Evolutionary conservation across 53 echinoderm and acorn worm species (phyloP).

Genomic region (Zoroaster sp.): DNA sequence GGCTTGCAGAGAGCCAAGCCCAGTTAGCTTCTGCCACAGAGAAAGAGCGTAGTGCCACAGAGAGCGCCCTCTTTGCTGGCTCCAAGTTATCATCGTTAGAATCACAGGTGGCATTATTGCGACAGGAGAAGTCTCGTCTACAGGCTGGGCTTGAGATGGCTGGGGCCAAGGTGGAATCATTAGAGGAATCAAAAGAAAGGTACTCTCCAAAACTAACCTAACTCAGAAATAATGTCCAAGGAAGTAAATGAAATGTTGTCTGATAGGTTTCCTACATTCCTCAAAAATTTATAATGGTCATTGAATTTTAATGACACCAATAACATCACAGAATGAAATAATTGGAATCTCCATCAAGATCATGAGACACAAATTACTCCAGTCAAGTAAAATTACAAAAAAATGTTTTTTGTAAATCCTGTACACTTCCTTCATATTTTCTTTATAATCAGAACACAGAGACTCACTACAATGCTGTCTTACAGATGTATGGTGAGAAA

Average conservation of each 20-base stretch:
- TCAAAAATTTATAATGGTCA: too few relatives aligned
- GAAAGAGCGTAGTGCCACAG: slow-evolving; percentile 84
- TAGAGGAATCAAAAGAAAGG: slow-evolving; percentile 90
- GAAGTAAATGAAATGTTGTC: too few relatives aligned
- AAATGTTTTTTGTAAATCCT: too few relatives aligned
- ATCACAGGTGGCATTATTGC: slow-evolving; percentile 87
- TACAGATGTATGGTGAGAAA: slow-evolving; percentile 99
- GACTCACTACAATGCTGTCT: slow-evolving; percentile 92
- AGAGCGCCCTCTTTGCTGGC: slow-evolving; percentile 73
- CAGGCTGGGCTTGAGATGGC: slow-evolving; percentile 81
- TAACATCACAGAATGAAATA: too few relatives aligned
- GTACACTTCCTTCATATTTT: too few relatives aligned
- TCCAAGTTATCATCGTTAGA: slow-evolving; percentile 90
- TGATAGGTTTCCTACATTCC: too few relatives aligned
- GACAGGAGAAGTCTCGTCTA: slow-evolving; percentile 88
- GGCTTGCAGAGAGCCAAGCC: slow-evolving; percentile 83
- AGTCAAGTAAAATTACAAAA: too few relatives aligned
- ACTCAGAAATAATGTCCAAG: too few relatives aligned
- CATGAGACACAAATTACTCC: too few relatives aligned
- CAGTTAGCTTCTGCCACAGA: slow-evolving; percentile 78
- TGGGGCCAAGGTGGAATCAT: slow-evolving; percentile 71
- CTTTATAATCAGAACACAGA: slow-evolving; percentile 92
- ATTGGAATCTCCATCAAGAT: too few relatives aligned
- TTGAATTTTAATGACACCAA: too few relatives aligned
- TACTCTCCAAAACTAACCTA: too few relatives aligned